A percentile compares a stretch with the other conserved stretches of the same genome.
Evolutionary conservation across 2,888 invertebrate species (phyloP).

Genomic region (Dicyrtoma fusca): DNA sequence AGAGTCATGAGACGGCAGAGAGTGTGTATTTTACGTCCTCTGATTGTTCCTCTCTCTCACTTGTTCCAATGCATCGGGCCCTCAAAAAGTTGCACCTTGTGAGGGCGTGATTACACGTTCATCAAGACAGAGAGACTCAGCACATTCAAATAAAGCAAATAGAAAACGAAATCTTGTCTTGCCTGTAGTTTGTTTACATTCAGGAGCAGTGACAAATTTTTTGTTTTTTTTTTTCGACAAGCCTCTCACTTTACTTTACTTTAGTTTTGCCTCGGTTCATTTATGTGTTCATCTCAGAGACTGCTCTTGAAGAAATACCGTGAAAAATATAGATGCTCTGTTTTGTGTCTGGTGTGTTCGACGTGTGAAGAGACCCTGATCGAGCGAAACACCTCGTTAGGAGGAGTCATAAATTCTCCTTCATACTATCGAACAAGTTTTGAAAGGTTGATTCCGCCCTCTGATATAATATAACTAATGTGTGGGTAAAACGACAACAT

Average conservation of each 20-base stretch:
- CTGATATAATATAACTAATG: slow-evolving; percentile 34
- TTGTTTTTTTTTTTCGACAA: slow-evolving; percentile 7
- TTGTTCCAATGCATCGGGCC: too few relatives aligned
- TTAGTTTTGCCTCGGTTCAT: background rate
- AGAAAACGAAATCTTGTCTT: too few relatives aligned
- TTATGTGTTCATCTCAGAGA: background rate
- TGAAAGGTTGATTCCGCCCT: slow-evolving; percentile 39
- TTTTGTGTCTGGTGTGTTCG: background rate
- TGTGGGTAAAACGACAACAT: slow-evolving; percentile 34
- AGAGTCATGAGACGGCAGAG: background rate
- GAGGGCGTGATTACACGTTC: too few relatives aligned
- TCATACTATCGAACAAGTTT: slow-evolving; percentile 37
- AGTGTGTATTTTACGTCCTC: too few relatives aligned
- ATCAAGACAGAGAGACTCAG: too few relatives aligned
- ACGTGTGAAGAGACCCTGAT: slow-evolving; percentile 32
- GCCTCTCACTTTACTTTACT: too few relatives aligned
- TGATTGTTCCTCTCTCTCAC: too few relatives aligned
- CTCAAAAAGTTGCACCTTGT: too few relatives aligned
- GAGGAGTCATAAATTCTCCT: slow-evolving; percentile 34
- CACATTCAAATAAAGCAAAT: too few relatives aligned
- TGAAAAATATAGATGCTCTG: background rate
- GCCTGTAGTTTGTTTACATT: too few relatives aligned
- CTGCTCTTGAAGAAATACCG: background rate
- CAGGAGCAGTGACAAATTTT: too few relatives aligned
- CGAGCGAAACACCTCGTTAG: slow-evolving; percentile 35